Conservation (phyloP, 2,797 vertebrate species). For the Chrosomus eos region DNA sequence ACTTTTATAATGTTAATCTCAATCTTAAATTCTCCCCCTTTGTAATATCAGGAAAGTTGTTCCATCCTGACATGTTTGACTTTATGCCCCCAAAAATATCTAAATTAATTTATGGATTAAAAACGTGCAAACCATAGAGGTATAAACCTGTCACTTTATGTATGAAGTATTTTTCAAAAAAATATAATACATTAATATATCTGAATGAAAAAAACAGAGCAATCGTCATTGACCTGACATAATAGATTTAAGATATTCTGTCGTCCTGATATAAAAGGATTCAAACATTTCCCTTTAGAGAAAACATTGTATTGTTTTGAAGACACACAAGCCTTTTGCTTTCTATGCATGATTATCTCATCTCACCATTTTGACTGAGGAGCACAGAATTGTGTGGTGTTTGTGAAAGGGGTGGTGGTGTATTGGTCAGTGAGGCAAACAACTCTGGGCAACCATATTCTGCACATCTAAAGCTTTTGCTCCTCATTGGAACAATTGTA, state of each 20-base stretch:
- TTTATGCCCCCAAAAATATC: neutral
- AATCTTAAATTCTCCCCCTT: too few relatives aligned
- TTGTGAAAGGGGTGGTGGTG: neutral
- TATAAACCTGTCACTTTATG: neutral
- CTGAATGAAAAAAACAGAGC: neutral
- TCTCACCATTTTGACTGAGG: neutral
- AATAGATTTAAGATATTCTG: neutral
- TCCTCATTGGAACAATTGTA: neutral
- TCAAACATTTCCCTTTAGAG: neutral
- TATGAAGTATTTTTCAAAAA: neutral
- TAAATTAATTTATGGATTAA: neutral
- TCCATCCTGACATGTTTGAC: neutral
- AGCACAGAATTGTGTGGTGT: neutral
- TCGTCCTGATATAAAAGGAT: neutral
- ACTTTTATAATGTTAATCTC: too few relatives aligned
- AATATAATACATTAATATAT: neutral
- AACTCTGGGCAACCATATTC: neutral
- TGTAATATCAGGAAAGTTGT: neutral
- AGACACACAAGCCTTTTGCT: conserved; percentile 1
- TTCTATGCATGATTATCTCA: neutral
- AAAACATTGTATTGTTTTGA: conserved; percentile 27
- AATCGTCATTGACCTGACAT: neutral
- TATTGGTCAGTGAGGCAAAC: neutral
- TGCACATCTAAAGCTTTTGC: neutral
- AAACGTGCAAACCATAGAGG: neutral